phyloP scores from a whole-genome alignment of 2,888 invertebrate genomes.

The Ochropacha duplaris region DNA sequence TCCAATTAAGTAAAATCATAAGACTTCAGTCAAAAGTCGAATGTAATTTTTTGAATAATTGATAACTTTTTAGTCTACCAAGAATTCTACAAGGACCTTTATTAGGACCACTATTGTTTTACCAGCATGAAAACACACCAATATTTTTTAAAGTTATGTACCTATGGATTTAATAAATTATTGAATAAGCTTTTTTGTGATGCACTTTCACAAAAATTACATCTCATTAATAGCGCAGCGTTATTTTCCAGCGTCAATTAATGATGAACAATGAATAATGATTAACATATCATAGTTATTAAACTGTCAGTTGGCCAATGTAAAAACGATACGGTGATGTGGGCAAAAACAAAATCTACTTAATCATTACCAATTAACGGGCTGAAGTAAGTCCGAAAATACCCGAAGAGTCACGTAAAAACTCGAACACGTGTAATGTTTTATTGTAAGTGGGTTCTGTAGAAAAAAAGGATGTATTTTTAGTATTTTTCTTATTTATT shows the following conservation, averaged over 20 bases:
- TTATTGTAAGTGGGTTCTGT: not conserved
- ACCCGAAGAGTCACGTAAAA: slow-evolving; percentile 7
- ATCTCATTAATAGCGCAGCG: not conserved
- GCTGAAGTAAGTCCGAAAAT: slow-evolving; percentile 23
- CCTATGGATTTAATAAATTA: no score
- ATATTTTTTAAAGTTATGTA: no score
- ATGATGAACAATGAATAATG: slow-evolving; percentile 44
- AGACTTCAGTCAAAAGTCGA: no score
- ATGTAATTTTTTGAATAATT: no score
- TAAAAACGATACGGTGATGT: slow-evolving; percentile 14
- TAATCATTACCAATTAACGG: slow-evolving; percentile 46
- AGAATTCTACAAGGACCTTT: no score
- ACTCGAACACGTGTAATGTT: not conserved
- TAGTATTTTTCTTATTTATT: no score
- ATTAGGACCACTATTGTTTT: not conserved
- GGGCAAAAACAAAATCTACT: slow-evolving; percentile 39
- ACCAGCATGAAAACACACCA: not conserved
- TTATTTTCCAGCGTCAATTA: slow-evolving; percentile 30
- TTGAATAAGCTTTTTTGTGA: not conserved
- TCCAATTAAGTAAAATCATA: no score
- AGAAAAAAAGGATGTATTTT: not conserved
- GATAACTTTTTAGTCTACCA: no score
- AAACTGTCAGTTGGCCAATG: slow-evolving; percentile 34
- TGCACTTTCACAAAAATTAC: not conserved
- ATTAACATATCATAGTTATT: slow-evolving; percentile 50